Percentiles rank a stretch among this genome's conserved stretches.
Evolutionary conservation across 2,888 invertebrate genomes (phyloP).

Genomic region (Drosophila eohydei): DNA sequence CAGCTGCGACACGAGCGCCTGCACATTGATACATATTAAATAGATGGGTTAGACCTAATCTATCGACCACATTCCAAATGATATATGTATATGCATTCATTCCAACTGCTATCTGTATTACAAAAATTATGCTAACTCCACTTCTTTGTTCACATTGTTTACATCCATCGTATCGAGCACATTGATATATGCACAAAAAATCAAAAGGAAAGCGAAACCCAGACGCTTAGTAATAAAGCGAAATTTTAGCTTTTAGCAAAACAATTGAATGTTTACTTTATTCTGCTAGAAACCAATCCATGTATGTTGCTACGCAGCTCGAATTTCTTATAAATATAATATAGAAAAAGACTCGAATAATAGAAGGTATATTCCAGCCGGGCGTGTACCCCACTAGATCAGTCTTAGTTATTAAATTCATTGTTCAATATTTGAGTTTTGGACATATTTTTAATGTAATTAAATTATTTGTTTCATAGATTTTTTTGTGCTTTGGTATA

Average conservation of each 20-base stretch:
- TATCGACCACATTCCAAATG: not conserved
- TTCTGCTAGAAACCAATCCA: not conserved
- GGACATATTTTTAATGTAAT: not conserved
- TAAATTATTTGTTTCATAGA: not conserved
- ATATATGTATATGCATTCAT: constrained; percentile 1
- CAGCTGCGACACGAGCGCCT: constrained; percentile 79
- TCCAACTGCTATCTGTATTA: constrained; percentile 1
- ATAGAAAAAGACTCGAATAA: too few species aligned
- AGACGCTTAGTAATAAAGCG: not conserved
- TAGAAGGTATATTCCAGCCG: not conserved
- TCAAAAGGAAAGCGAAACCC: not conserved
- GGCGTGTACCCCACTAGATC: not conserved
- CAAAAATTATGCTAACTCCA: not conserved
- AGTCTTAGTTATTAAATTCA: too few species aligned
- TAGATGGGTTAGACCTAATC: too few species aligned
- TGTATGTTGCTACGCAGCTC: not conserved
- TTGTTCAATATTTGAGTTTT: too few species aligned
- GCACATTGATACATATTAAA: constrained; percentile 51
- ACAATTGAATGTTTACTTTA: not conserved
- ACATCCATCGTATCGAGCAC: constrained; percentile 1
- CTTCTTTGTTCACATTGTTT: not conserved
- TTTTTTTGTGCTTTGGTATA: not conserved
- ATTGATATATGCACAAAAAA: not conserved
- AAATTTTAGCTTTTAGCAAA: not conserved
- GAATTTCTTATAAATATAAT: not conserved